Evolutionary conservation across 2,888 invertebrate species (phyloP), one percentile per base, ranked within the genome.

Genomic region (Caenorhabditis sulstoni): DNA sequence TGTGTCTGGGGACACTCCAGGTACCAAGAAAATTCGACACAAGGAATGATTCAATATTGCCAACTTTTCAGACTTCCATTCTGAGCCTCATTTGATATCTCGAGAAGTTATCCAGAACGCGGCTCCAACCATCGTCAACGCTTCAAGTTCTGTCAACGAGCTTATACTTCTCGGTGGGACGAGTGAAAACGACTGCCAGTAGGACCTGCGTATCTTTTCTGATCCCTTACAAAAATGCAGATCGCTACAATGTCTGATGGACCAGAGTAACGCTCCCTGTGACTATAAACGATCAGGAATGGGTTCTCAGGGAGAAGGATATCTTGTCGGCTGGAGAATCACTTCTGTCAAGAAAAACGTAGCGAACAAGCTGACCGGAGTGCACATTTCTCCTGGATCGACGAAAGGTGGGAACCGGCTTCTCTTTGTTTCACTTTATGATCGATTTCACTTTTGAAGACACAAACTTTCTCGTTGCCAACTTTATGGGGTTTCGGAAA

Each of bases 291-390:
- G 83, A 14, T 79, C 79, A 1, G 86, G 86, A 50, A 53, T 52
- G 0, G 83, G 84, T 1, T 76, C 86, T 7, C 47, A 58, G 1
- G 86, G 86, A n/a, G 81, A 79, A 55, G 85, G 86, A 11, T 81
- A 77, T 23, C 14, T 76, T 14, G 67, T 79, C 20, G 83, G 85
- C 14, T 83, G 84, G 85, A 70, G 78, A 44, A 76, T 80, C 9
- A 68, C 78, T 12, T 52, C 65, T 7, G 22, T 52, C 0, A 49
- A 57, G 29, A 55, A 59, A 11, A 84, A 82, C 41, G 47, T 78
- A 0, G 83, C 84, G 3, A 86, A 86, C 35, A 73, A 75, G 11
- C 49, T 86, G 20, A 85, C 86, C 7, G 86, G 86, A 52, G 79
- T 86, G 9, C 85, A 84, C 47, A 23, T 57, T 3, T 64, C 85